phyloP scores from a whole-genome alignment of 2,797 vertebrate genomes.

The Xenopus petersii region DNA sequence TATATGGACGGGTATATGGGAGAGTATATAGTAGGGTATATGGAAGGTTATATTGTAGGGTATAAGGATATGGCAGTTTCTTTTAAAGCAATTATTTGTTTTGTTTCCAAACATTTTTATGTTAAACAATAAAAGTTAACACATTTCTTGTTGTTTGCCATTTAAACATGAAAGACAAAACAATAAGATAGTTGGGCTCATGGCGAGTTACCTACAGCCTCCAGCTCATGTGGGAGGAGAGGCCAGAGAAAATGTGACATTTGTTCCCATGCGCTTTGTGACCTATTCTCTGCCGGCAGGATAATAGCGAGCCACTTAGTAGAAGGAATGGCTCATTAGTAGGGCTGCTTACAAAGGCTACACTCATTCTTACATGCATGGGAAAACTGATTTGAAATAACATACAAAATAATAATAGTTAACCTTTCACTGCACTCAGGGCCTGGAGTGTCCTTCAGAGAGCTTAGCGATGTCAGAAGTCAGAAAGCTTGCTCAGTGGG shows the following conservation, averaged over 20 bases:
- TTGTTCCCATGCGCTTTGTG: slow-evolving; percentile 24
- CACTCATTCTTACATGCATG: slow-evolving; percentile 51
- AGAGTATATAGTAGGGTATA: no score
- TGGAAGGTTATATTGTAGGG: no score
- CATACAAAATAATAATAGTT: slow-evolving; percentile 55
- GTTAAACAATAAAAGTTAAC: background rate
- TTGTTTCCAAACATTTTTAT: background rate
- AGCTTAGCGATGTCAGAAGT: slow-evolving; percentile 33
- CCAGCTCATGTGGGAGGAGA: background rate
- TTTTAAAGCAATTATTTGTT: no score
- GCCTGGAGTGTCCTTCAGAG: slow-evolving; percentile 8
- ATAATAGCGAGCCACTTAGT: slow-evolving; percentile 51
- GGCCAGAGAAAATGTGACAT: slow-evolving; percentile 41
- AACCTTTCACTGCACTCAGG: slow-evolving; percentile 43
- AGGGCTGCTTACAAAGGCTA: slow-evolving; percentile 53
- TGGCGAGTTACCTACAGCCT: background rate
- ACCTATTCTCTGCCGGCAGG: slow-evolving; percentile 44
- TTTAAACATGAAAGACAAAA: no score
- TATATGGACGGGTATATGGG: no score
- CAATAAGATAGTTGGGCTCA: background rate
- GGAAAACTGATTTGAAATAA: slow-evolving; percentile 51
- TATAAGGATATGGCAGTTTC: no score
- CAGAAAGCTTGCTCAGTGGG: slow-evolving; percentile 16
- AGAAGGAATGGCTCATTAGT: slow-evolving; percentile 38
- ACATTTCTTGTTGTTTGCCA: no score